Base-by-base conservation (phyloP, 2,797 vertebrate species). In the Gallinago stenura region DNA sequence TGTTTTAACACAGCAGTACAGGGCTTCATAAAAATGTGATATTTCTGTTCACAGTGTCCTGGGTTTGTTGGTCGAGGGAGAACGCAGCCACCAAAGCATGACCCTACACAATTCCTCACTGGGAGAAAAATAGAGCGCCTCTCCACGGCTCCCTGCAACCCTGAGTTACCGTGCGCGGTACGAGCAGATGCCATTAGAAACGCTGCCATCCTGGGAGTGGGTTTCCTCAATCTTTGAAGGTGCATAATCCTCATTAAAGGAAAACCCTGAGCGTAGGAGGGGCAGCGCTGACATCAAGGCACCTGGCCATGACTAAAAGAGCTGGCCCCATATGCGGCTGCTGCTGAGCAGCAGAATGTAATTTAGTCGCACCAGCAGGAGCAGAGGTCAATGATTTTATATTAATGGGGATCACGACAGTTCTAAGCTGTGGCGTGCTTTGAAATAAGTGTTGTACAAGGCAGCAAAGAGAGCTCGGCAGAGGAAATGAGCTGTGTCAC, bases 311-410 rank as follows among this genome's bases (percentile, higher is more conserved):
- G 97, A 97, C 98, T 97, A 95, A 98, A 98, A 97, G 97, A 97
- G 64, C 97, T 94, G 97, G 97, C 96, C 98, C 97, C 98, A 97
- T 97, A 96, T 97, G 97, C 4, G 97, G 97, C 98, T 98, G 98
- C 97, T 95, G 97, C 98, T 98, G 98, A 98, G 98, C 98, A 98
- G 97, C 98, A 98, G 97, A 98, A 98, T 98, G 98, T 98, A 98
- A 98, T 98, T 98, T 98, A 98, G 98, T 98, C 83, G 89, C 97
- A 97, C 97, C 98, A 98, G 97, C 97, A 28, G 97, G 98, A 98
- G 98, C 98, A 98, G 98, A 97, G 98, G 98, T 98, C 98, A 98
- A 98, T 98, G 98, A 98, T 98, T 98, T 98, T 98, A 98, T 98
- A 98, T 98, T 98, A 98, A 98, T 98, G 98, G 98, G 98, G 98